Evolutionary conservation across 2,797 vertebrate species (phyloP).

Genomic region (Phoxinus dragarum): DNA sequence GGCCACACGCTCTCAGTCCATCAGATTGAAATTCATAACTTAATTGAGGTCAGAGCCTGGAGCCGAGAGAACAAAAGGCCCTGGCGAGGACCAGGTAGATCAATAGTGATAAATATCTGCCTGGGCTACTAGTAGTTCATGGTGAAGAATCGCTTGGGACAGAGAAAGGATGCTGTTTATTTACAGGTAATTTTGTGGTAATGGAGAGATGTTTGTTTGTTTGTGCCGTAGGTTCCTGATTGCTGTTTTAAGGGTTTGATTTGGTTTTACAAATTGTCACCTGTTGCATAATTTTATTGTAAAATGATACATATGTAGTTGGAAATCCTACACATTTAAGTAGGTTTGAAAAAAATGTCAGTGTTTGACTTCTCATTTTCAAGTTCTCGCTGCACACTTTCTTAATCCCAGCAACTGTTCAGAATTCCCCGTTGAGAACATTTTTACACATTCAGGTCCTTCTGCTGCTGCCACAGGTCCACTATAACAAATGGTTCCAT

Average conservation of each 20-base stretch:
- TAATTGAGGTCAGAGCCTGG: constrained; percentile 99
- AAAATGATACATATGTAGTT: neutral
- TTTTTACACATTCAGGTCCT: constrained; percentile 77
- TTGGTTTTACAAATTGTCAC: neutral
- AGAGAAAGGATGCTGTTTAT: constrained; percentile 65
- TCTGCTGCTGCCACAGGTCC: constrained; percentile 76
- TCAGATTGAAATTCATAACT: constrained; percentile 99
- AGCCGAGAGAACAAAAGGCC: constrained; percentile 97
- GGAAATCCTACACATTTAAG: neutral
- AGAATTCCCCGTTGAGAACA: constrained; percentile 77
- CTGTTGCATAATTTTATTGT: neutral
- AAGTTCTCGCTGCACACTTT: neutral
- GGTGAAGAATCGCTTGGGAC: constrained; percentile 83
- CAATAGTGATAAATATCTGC: constrained; percentile 99
- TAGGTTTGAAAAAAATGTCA: neutral
- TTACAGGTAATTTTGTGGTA: constrained; percentile 60
- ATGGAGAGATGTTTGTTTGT: neutral
- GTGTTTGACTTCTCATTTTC: neutral
- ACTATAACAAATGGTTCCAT: constrained; percentile 81
- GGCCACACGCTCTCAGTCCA: constrained; percentile 93
- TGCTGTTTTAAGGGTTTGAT: constrained; percentile 14
- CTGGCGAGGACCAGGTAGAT: constrained; percentile 92
- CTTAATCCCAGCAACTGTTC: constrained; percentile 71
- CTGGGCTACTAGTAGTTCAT: constrained; percentile 83
- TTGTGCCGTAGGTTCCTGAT: neutral